Evolutionary conservation across 2,888 invertebrate genomes (phyloP).

Genomic region (Amiota mariae): DNA sequence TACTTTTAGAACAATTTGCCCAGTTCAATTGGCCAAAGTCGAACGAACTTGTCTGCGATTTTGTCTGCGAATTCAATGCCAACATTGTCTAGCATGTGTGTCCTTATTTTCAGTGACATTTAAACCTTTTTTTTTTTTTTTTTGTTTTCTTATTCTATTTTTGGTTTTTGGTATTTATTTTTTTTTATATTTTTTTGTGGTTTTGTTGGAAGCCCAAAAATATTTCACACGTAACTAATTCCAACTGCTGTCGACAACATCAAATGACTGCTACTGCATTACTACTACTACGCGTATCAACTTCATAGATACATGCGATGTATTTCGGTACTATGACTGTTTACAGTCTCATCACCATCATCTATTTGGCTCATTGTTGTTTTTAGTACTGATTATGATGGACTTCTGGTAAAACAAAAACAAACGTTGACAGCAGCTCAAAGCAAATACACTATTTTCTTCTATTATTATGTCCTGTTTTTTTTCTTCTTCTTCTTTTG

Average conservation of each 20-base stretch:
- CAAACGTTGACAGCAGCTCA: constrained; percentile 26
- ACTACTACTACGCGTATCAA: no score
- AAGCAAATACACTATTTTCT: constrained; percentile 27
- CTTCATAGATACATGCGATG: no score
- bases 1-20: constrained; percentile 3
- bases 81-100: neutral
- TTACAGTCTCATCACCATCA: no score
- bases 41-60: constrained; percentile 6
- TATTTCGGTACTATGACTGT: no score
- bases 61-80: neutral
- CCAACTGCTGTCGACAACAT: neutral
- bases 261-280: no score
- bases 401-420: constrained; percentile 12
- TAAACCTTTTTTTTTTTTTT: neutral
- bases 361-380: no score
- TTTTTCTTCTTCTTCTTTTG: neutral
- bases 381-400: constrained; percentile 24
- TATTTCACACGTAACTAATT: constrained; percentile 26
- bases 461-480: constrained; percentile 2
- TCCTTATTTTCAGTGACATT: neutral
- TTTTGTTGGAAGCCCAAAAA: neutral
- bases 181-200: no score
- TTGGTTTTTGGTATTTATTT: neutral
- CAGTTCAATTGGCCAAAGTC: constrained; percentile 9
- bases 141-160: neutral